A percentile compares a stretch with the other conserved stretches of the same genome.
These are phyloP conservation scores for Rhyacichthys aspro DNA, from an alignment of 2,797 vertebrate species.

Conservation along the genomic window DNA sequence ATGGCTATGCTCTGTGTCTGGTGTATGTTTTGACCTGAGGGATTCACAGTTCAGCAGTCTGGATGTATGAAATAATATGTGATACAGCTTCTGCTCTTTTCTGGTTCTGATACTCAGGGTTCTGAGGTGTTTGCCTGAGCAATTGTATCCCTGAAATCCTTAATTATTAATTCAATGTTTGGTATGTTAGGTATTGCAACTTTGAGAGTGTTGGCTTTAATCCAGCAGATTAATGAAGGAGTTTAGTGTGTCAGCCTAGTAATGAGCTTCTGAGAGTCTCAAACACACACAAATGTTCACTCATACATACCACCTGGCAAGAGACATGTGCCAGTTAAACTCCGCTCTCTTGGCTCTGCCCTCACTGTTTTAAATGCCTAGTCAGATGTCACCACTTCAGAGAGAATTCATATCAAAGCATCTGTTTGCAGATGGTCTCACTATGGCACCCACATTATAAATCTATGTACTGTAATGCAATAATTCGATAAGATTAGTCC, in stretches of 20 bases:
- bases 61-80: no score
- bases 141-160: no score
- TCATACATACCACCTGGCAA: constrained; percentile 37
- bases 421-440: no score
- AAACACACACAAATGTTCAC: constrained; percentile 27
- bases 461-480: no score
- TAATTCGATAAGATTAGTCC: no score
- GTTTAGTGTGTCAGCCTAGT: constrained; percentile 20
- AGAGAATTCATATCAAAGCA: neutral
- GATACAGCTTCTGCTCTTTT: no score
- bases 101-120: constrained; percentile 17
- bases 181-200: no score
- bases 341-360: constrained; percentile 7
- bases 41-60: neutral
- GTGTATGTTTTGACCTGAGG: constrained; percentile 1
- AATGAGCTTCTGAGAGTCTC: constrained; percentile 23
- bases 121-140: no score
- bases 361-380: neutral
- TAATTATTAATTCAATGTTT: no score
- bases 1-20: neutral
- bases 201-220: no score
- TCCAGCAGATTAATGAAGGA: no score
- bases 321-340: constrained; percentile 8
- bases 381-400: neutral
- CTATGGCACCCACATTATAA: no score